Evolutionary conservation across 1,140 invertebrate species (phyloP).

Genomic region (Sitophilus oryzae): DNA sequence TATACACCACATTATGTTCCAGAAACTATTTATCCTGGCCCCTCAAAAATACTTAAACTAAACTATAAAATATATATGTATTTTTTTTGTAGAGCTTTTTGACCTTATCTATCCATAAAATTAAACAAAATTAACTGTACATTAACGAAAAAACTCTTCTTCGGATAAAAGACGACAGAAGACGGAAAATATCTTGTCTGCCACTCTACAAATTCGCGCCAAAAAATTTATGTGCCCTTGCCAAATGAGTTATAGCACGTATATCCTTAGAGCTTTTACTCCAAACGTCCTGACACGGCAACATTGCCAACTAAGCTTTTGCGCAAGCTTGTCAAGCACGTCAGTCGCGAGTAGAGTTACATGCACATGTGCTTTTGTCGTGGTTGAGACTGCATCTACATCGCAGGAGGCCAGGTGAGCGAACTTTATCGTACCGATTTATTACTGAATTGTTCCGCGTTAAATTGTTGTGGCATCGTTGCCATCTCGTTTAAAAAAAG

Average conservation of each 20-base stretch:
- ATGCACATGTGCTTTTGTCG: conserved; percentile 17
- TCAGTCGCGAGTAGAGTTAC: conserved; percentile 9
- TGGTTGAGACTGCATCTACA: conserved; percentile 5
- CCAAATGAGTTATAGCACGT: neutral
- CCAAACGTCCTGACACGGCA: conserved; percentile 1
- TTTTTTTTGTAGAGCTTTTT: too few relatives aligned
- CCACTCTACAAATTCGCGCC: neutral
- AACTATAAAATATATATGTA: too few relatives aligned
- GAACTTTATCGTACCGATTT: neutral
- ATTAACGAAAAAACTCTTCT: too few relatives aligned
- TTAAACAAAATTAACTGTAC: too few relatives aligned
- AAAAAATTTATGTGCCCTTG: neutral
- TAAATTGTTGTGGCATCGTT: neutral
- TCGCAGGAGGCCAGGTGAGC: conserved; percentile 5
- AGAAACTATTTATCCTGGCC: too few relatives aligned
- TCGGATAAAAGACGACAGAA: too few relatives aligned
- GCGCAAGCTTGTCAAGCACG: conserved; percentile 10
- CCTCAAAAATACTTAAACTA: too few relatives aligned
- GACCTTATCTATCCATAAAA: too few relatives aligned
- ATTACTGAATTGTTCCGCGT: neutral
- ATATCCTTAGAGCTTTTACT: neutral
- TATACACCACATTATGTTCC: too few relatives aligned
- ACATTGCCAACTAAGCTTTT: conserved; percentile 5
- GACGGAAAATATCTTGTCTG: too few relatives aligned
- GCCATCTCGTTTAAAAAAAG: too few relatives aligned